phyloP scores from a whole-genome alignment of 2,113 vertebrate genomes.

The Clarias macrocephalus region DNA sequence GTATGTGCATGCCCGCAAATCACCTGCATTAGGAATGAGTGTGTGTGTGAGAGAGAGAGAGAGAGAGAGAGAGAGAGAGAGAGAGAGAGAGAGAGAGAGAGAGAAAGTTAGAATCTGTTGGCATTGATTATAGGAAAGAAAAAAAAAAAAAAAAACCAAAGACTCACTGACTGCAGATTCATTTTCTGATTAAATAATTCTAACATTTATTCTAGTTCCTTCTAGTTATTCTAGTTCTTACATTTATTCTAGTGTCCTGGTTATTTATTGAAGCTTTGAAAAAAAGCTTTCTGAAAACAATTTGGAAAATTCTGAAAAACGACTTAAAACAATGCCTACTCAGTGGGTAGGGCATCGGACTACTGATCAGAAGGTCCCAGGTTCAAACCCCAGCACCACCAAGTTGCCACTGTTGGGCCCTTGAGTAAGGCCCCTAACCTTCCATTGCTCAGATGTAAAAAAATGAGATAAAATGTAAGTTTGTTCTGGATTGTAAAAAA shows the following conservation, averaged over 20 bases:
- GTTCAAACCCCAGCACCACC: no score
- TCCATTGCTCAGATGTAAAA: no score
- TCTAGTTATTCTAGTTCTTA: not conserved
- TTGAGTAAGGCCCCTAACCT: no score
- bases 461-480: no score
- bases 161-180: not conserved
- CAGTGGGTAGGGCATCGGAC: no score
- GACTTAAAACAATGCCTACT: not conserved
- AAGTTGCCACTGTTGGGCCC: no score
- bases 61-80: not conserved
- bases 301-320: no score
- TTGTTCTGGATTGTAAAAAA: not conserved
- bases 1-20: conserved; percentile 94
- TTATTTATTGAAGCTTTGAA: no score
- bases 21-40: conserved; percentile 72
- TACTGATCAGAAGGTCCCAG: no score
- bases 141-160: not conserved
- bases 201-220: not conserved
- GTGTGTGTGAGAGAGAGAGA: not conserved
- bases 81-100: not conserved
- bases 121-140: no score
- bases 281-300: not conserved
- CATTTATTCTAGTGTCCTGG: not conserved
- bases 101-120: not conserved
- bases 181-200: not conserved